These are phyloP conservation scores for Puma concolor DNA, from an alignment of 2,113 vertebrate species.

Conservation along the genomic window DNA sequence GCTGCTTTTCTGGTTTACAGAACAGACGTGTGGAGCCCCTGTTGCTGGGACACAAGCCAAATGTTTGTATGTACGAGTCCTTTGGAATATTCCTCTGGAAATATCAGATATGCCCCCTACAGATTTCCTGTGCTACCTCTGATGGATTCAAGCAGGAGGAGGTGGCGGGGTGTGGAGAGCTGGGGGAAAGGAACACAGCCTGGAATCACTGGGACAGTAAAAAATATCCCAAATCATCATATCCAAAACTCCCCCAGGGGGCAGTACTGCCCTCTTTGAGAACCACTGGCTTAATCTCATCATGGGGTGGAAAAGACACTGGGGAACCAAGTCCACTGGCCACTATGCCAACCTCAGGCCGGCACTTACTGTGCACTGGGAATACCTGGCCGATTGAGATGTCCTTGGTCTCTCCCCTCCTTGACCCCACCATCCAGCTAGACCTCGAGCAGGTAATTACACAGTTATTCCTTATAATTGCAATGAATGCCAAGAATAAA, in stretches of 20 bases:
- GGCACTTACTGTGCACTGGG: background rate
- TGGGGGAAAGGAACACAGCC: background rate
- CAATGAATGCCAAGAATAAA: background rate
- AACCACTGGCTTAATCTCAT: background rate
- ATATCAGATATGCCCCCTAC: background rate
- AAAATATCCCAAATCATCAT: background rate
- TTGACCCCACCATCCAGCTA: background rate
- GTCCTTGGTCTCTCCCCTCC: background rate
- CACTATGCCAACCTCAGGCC: background rate
- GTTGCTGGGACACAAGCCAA: conserved; percentile 11
- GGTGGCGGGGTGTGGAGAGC: background rate
- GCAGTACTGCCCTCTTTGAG: conserved; percentile 50
- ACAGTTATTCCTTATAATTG: background rate
- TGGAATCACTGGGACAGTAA: background rate
- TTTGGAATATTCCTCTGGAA: conserved; percentile 33
- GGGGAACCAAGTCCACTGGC: background rate
- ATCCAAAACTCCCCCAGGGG: conserved; percentile 45
- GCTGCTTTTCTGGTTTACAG: conserved; percentile 26
- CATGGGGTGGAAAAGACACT: background rate
- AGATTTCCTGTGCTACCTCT: conserved; percentile 15
- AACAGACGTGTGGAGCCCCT: background rate
- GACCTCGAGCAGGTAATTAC: background rate
- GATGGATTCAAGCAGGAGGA: background rate
- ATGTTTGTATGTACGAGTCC: background rate
- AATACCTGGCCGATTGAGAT: background rate